Conservation (phyloP, 2,888 invertebrate species). For the Epinotia brunnichana region DNA sequence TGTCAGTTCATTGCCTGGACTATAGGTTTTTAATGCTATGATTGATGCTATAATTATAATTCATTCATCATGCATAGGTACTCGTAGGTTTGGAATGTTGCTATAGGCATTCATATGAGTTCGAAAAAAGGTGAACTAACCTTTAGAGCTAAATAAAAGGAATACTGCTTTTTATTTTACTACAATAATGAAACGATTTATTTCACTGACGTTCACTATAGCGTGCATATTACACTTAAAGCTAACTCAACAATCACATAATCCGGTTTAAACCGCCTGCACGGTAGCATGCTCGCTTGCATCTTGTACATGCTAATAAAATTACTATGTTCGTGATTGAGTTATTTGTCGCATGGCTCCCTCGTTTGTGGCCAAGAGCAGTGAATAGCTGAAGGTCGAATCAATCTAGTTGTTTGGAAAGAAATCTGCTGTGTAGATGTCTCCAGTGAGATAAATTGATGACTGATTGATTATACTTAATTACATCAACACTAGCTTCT, state of each 20-base stretch:
- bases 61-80: no score
- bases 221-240: conserved; percentile 11
- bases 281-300: neutral
- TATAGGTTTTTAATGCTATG: no score
- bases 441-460: neutral
- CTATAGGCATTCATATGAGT: neutral
- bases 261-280: neutral
- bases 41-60: neutral
- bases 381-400: conserved; percentile 37
- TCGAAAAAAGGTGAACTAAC: neutral
- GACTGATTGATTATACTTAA: neutral
- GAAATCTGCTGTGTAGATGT: neutral
- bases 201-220: conserved; percentile 1
- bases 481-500: no score
- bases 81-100: neutral
- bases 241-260: neutral
- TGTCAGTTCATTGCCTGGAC: no score
- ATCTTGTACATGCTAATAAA: conserved; percentile 25
- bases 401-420: conserved; percentile 19
- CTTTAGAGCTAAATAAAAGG: neutral
- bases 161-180: neutral
- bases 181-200: neutral
- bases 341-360: conserved; percentile 35
- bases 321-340: conserved; percentile 39
- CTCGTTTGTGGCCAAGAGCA: conserved; percentile 13